These are phyloP conservation scores for Gymnopithys bicolor DNA, from an alignment of 2,797 vertebrate species.

Conservation along the genomic window DNA sequence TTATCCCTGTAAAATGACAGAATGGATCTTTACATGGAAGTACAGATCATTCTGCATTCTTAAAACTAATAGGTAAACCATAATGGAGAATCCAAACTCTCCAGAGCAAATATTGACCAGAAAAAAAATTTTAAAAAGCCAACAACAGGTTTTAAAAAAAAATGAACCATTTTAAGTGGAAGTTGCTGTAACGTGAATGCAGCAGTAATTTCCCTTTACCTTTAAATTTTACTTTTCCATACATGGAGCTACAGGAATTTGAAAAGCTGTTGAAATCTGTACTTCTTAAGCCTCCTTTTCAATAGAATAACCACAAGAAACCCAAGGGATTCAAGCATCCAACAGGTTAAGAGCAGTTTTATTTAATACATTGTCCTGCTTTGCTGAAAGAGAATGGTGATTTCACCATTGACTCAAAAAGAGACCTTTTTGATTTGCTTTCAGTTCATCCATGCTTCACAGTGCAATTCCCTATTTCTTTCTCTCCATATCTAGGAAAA, in stretches of 20 bases:
- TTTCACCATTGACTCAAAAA: constrained; percentile 3
- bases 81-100: background rate
- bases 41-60: background rate
- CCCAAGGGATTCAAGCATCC: constrained; percentile 59
- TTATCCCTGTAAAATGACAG: background rate
- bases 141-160: background rate
- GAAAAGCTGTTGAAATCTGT: constrained; percentile 50
- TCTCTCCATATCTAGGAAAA: constrained; percentile 30
- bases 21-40: background rate
- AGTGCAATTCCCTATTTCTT: constrained; percentile 44
- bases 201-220: background rate
- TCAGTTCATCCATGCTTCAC: constrained; percentile 35
- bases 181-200: background rate
- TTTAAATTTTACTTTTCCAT: constrained; percentile 47
- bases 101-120: background rate
- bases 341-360: constrained; percentile 63
- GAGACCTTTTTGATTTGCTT: constrained; percentile 54
- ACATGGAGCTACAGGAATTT: background rate
- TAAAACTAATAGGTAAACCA: background rate
- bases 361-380: constrained; percentile 63
- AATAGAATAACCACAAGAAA: constrained; percentile 40
- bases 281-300: constrained; percentile 57
- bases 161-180: background rate
- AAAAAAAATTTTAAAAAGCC: background rate
- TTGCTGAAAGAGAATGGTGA: constrained; percentile 44